Evolutionary conservation across 2,888 invertebrate genomes (phyloP).

Genomic region (Automeris io): DNA sequence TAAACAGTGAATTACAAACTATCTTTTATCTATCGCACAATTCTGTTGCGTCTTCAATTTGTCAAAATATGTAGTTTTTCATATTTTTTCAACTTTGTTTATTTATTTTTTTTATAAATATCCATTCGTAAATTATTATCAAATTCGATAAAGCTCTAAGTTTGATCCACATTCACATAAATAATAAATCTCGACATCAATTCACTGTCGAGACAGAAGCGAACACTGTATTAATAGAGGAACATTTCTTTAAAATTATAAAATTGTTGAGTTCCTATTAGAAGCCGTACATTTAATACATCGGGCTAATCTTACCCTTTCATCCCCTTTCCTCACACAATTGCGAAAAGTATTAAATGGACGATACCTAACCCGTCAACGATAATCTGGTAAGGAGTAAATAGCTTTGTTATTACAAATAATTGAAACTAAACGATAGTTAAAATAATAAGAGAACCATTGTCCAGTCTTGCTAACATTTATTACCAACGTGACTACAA

Average conservation of each 20-base stretch:
- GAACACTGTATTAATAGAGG: slow-evolving; percentile 5
- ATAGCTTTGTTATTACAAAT: background rate
- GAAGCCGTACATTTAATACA: no score
- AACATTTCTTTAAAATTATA: slow-evolving; percentile 19
- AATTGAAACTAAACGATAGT: slow-evolving; percentile 23
- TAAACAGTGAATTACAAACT: slow-evolving; percentile 55
- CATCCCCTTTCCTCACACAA: no score
- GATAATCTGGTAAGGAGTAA: slow-evolving; percentile 9
- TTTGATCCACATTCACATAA: slow-evolving; percentile 74
- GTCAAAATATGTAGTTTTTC: slow-evolving; percentile 16
- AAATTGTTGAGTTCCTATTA: no score
- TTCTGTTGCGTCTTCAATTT: slow-evolving; percentile 32
- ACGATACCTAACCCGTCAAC: background rate
- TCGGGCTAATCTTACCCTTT: no score
- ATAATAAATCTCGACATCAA: slow-evolving; percentile 31
- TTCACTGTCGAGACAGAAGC: slow-evolving; percentile 31
- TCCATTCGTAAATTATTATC: slow-evolving; percentile 73
- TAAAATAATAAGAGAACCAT: slow-evolving; percentile 29
- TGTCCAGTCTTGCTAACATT: slow-evolving; percentile 37
- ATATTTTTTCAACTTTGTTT: slow-evolving; percentile 24
- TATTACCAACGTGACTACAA: slow-evolving; percentile 2
- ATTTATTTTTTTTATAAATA: slow-evolving; percentile 53
- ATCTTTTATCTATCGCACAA: slow-evolving; percentile 33
- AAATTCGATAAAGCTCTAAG: slow-evolving; percentile 77
- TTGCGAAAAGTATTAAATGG: no score